Conservation (phyloP, 1,140 invertebrate species). For the Babylonia areolata region DNA sequence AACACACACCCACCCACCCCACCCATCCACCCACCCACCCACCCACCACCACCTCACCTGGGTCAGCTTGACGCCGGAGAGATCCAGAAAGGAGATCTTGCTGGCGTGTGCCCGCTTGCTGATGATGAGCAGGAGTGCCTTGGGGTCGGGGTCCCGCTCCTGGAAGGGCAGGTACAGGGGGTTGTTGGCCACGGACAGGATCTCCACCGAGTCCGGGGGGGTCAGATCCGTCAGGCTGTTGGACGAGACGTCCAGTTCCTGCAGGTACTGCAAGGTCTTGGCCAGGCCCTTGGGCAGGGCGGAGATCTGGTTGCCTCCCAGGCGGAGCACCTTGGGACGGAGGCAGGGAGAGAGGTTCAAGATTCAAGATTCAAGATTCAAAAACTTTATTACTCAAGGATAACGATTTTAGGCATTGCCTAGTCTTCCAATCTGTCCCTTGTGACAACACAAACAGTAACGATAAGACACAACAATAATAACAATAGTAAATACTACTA, state of each 20-base stretch:
- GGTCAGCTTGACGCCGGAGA: slow-evolving; percentile 63
- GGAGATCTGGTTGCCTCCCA: slow-evolving; percentile 60
- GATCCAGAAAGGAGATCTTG: slow-evolving; percentile 59
- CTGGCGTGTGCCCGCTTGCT: slow-evolving; percentile 57
- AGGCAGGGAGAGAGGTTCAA: too few species aligned
- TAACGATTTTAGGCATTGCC: too few species aligned
- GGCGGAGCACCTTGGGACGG: slow-evolving; percentile 30
- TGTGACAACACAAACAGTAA: too few species aligned
- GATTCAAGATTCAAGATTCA: too few species aligned
- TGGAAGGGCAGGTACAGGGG: slow-evolving; percentile 56
- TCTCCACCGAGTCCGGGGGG: slow-evolving; percentile 63
- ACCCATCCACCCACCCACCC: not conserved
- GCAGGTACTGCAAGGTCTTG: slow-evolving; percentile 56
- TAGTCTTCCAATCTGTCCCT: too few species aligned
- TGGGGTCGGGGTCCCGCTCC: too few species aligned
- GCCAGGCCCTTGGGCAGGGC: slow-evolving; percentile 61
- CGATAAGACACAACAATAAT: too few species aligned
- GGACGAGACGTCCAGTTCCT: slow-evolving; percentile 58
- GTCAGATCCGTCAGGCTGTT: slow-evolving; percentile 67
- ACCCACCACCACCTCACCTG: slow-evolving; percentile 31
- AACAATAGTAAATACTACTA: too few species aligned
- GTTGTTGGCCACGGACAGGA: slow-evolving; percentile 65
- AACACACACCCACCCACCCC: not conserved
- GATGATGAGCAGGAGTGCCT: slow-evolving; percentile 53
- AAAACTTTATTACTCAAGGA: too few species aligned